These are phyloP conservation scores for Ommatoiulus sabulosus DNA, from an alignment of 2,888 invertebrate species.

Conservation along the genomic window DNA sequence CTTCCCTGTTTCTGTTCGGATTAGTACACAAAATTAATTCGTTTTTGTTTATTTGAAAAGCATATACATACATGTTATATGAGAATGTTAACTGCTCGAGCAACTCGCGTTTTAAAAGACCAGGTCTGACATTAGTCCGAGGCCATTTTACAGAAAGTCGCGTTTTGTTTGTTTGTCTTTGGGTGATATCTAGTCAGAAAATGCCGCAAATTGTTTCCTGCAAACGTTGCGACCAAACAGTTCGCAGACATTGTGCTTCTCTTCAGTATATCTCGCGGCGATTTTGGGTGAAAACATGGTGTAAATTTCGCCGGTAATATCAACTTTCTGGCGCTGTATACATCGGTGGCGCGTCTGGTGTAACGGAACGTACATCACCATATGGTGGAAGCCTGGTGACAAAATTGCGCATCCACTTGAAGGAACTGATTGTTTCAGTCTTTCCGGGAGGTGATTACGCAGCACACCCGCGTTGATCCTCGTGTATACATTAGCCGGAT, in stretches of 20 bases:
- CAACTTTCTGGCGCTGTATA: conserved; percentile 10
- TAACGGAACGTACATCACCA: not conserved
- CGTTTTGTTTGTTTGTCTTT: not conserved
- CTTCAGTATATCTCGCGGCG: not conserved
- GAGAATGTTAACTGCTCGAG: not conserved
- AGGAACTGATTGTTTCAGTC: conserved; percentile 26
- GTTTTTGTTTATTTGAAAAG: not conserved
- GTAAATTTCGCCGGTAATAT: not conserved
- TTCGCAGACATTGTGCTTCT: not conserved
- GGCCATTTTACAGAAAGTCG: not conserved
- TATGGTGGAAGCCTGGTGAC: conserved; percentile 40
- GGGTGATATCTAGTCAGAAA: not conserved
- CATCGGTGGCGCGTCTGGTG: not conserved
- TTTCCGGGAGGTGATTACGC: conserved; percentile 28
- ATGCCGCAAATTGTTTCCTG: not conserved
- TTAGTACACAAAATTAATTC: not conserved
- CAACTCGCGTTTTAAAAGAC: not conserved
- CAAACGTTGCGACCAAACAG: not conserved
- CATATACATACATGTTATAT: not conserved
- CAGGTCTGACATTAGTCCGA: not conserved
- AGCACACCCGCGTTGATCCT: conserved; percentile 31
- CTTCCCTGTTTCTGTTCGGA: not conserved
- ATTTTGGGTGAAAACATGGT: not conserved
- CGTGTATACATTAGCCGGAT: conserved; percentile 22
- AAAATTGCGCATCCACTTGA: conserved; percentile 21